Evolutionary conservation across 2,888 invertebrate species (phyloP).

Genomic region (Doris montereyensis): DNA sequence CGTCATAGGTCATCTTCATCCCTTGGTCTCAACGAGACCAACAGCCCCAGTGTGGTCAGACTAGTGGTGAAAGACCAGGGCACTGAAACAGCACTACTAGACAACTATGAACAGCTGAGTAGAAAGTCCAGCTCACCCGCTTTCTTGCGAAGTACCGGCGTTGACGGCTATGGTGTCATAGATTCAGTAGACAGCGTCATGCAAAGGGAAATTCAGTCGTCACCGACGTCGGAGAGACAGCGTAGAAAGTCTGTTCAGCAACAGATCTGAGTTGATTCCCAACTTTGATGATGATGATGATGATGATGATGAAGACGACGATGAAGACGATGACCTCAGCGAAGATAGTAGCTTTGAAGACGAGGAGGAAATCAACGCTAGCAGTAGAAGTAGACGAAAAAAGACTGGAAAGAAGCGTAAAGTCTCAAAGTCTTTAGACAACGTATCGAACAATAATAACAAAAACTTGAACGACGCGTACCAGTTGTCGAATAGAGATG

Average conservation of each 20-base stretch:
- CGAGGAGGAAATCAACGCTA: background rate
- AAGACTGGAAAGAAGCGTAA: background rate
- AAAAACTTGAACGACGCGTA: background rate
- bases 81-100: too few species aligned
- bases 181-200: too few species aligned
- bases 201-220: too few species aligned
- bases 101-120: background rate
- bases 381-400: too few species aligned
- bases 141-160: conserved; percentile 1
- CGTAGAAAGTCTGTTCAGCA: background rate
- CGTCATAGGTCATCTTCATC: too few species aligned
- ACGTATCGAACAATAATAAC: too few species aligned
- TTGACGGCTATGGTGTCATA: too few species aligned
- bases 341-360: background rate
- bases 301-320: conserved; percentile 25
- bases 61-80: too few species aligned
- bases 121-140: background rate
- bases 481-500: background rate
- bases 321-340: background rate
- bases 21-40: too few species aligned
- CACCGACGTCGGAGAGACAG: background rate
- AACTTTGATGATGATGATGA: conserved; percentile 1
- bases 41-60: too few species aligned
- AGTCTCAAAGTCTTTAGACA: too few species aligned
- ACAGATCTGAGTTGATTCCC: background rate